Percentiles rank a stretch among this genome's conserved stretches.
Evolutionary conservation across 1,140 invertebrate species (phyloP).

Genomic region (Triops cancriformis): DNA sequence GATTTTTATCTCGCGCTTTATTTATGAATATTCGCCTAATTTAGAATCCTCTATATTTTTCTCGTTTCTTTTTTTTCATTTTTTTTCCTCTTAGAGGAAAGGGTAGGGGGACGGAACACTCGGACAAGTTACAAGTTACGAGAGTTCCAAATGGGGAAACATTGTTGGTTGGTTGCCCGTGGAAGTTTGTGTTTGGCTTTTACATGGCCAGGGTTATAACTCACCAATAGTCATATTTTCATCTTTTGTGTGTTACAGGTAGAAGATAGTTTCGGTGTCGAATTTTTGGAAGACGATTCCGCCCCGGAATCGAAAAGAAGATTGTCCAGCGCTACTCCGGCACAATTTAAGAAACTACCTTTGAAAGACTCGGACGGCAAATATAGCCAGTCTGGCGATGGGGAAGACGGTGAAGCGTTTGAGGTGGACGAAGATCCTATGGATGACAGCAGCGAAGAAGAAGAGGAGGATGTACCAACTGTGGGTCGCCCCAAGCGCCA

Average conservation of each 20-base stretch:
- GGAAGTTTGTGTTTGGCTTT: neutral
- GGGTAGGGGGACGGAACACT: too few relatives aligned
- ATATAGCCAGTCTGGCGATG: slow-evolving; percentile 5
- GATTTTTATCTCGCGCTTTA: neutral
- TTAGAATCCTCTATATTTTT: neutral
- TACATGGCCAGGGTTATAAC: neutral
- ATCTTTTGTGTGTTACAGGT: neutral
- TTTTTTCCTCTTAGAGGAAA: neutral
- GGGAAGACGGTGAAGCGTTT: neutral
- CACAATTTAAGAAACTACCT: neutral
- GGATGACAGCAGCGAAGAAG: slow-evolving; percentile 14
- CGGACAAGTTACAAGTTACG: neutral
- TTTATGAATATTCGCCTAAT: neutral
- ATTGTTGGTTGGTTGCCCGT: neutral
- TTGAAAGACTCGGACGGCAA: neutral
- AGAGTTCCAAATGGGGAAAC: neutral
- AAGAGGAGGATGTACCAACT: neutral
- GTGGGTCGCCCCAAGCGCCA: slow-evolving; percentile 23
- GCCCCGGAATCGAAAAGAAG: neutral
- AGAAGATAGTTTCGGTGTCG: neutral
- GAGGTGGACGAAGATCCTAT: neutral
- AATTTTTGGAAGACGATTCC: neutral
- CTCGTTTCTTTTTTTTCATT: neutral
- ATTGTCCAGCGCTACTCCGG: neutral
- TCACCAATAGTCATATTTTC: too few relatives aligned